Percentiles rank a stretch among this genome's conserved stretches.
Conservation (phyloP, 64 coral and sea anemone genomes). For the Pocillopora verrucosa region DNA sequence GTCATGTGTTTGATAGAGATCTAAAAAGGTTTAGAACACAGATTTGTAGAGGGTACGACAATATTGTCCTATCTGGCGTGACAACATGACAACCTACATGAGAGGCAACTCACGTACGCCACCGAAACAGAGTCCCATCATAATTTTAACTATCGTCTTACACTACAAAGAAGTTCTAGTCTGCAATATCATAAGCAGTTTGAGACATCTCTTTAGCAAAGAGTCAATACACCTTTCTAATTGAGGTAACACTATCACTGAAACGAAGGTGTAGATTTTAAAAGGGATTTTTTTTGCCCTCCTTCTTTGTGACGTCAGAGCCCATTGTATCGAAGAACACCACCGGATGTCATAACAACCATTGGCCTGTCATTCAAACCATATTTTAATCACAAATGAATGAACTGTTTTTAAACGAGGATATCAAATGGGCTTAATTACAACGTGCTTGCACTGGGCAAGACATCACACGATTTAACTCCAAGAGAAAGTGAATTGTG, state of each 20-base stretch:
- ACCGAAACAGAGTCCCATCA: not conserved
- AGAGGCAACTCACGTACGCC: conserved; percentile 8
- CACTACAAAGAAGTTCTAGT: not conserved
- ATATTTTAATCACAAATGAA: conserved; percentile 39
- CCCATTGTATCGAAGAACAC: not conserved
- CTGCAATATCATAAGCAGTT: not conserved
- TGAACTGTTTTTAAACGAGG: conserved; percentile 32
- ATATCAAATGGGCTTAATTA: conserved; percentile 50
- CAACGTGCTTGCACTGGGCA: conserved; percentile 26
- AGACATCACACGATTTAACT: not conserved
- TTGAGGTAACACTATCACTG: not conserved
- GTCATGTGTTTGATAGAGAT: not conserved
- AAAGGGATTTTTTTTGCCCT: not conserved
- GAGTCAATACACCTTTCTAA: not conserved
- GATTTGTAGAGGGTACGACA: not conserved
- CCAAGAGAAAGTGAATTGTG: not conserved
- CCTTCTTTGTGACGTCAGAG: conserved; percentile 6
- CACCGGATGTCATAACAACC: conserved; percentile 15
- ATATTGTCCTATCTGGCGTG: conserved; percentile 1
- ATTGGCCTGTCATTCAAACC: conserved; percentile 29
- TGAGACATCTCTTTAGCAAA: not conserved
- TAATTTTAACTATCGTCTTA: not conserved
- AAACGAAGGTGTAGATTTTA: not conserved
- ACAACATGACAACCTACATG: not conserved
- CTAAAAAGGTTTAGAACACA: not conserved